Evolutionary conservation across 1,140 invertebrate species (phyloP), one percentile per base, ranked within the genome.

Genomic region (Bombus sibiricus): DNA sequence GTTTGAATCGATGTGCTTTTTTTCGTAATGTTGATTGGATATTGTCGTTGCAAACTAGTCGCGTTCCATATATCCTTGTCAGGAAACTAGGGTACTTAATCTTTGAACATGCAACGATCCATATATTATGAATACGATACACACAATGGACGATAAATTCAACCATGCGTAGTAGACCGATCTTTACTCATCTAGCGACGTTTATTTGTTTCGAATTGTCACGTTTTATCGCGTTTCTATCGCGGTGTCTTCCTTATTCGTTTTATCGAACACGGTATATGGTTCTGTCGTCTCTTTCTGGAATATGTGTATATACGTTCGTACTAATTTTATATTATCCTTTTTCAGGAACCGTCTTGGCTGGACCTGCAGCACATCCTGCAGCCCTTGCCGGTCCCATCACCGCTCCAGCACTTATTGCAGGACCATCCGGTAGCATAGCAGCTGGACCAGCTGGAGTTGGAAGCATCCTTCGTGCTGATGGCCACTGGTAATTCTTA

Each of bases 381-480:
- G 94, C 94, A 28, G 93, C 92, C 47, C 88, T 95, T 9, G 85
- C 94, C 22, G 95, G 95, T 2, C 94, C 95, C 10, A 47, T 93
- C 34, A 89, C 94, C 12, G 93, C 93, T 1, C 94, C 94, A 15
- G 93, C 94, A 34, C 72, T 95, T 2, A 94, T 95, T 37, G 93
- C 93, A n/a, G 95, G 94, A 37, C 95, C 95, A 39, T 94, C 95
- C 13, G 95, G 94, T 41, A 92, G 92, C 85, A 95, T 95, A 83
- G 71, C 92, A 10, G 90, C 94, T 32, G 94, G 94, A 39, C 78
- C 86, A 41, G 92, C 88, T 5, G 92, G 92, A 68, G 91, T 90
- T 5, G 94, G 94, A 57, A 88, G 90, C 57, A 88, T 93, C 28
- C 71, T 91, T 66, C 92, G 90, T 13, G 88, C 77, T 1, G 90